These are phyloP conservation scores for Thumatha senex DNA, from an alignment of 2,888 invertebrate genomes.

Conservation along the genomic window DNA sequence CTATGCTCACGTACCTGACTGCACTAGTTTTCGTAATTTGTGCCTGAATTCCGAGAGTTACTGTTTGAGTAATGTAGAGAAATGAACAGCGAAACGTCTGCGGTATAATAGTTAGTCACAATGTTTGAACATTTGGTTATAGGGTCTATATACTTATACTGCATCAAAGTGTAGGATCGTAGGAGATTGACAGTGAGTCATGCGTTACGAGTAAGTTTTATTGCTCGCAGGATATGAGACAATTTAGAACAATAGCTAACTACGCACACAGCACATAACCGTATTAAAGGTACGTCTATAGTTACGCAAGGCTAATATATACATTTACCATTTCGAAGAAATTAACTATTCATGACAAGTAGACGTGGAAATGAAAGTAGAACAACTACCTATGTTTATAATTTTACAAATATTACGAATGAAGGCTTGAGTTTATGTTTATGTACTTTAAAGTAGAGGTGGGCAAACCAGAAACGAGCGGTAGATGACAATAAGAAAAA, in stretches of 20 bases:
- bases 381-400: slow-evolving; percentile 21
- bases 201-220: slow-evolving; percentile 24
- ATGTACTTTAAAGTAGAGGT: neutral
- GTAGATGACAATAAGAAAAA: neutral
- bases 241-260: slow-evolving; percentile 21
- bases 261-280: slow-evolving; percentile 2
- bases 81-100: slow-evolving; percentile 28
- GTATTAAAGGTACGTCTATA: slow-evolving; percentile 19
- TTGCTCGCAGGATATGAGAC: slow-evolving; percentile 33
- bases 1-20: slow-evolving; percentile 44
- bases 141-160: slow-evolving; percentile 36
- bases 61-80: slow-evolving; percentile 37
- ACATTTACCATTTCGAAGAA: slow-evolving; percentile 22
- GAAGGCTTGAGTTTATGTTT: neutral
- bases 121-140: slow-evolving; percentile 28
- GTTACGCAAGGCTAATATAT: slow-evolving; percentile 17
- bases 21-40: slow-evolving; percentile 43
- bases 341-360: slow-evolving; percentile 28
- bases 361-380: slow-evolving; percentile 34
- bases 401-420: slow-evolving; percentile 17
- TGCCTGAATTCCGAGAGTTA: slow-evolving; percentile 39
- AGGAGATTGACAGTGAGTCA: slow-evolving; percentile 46
- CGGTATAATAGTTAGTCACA: slow-evolving; percentile 45
- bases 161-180: slow-evolving; percentile 29
- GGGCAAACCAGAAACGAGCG: neutral